Conservation (phyloP, 2,797 vertebrate species). For the Amazona ochrocephala region DNA sequence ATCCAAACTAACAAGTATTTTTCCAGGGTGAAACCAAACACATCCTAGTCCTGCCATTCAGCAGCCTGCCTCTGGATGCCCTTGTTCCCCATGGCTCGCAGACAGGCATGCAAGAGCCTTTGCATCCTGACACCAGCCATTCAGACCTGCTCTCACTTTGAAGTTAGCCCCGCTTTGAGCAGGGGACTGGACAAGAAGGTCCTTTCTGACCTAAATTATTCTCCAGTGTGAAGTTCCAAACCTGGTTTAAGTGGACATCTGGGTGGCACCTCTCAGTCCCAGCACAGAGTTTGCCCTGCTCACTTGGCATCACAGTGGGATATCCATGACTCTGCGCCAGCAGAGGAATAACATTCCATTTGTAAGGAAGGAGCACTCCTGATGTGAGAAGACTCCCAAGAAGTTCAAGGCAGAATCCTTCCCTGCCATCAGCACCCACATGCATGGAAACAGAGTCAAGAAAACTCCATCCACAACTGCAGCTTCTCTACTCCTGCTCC, state of each 20-base stretch:
- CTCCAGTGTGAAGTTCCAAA: background rate
- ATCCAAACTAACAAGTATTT: background rate
- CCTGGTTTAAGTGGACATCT: background rate
- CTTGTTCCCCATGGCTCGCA: accelerated
- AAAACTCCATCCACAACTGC: background rate
- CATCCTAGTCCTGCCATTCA: background rate
- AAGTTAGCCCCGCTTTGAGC: background rate
- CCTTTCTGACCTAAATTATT: background rate
- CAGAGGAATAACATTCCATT: background rate
- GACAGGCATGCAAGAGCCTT: background rate
- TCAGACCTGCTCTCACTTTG: background rate
- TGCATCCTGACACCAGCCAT: accelerated
- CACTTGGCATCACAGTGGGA: accelerated
- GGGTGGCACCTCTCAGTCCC: background rate
- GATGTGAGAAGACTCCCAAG: background rate
- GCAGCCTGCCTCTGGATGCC: background rate
- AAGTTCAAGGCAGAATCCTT: background rate
- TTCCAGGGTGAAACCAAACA: background rate
- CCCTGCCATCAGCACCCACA: background rate
- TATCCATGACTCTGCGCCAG: background rate
- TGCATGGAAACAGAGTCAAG: background rate
- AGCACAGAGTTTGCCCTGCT: background rate
- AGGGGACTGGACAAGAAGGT: background rate
- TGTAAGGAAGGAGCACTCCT: background rate
- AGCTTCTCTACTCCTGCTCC: background rate